These are phyloP conservation scores for Urocolius indicus DNA, from an alignment of 2,113 vertebrate species.

Conservation along the genomic window DNA sequence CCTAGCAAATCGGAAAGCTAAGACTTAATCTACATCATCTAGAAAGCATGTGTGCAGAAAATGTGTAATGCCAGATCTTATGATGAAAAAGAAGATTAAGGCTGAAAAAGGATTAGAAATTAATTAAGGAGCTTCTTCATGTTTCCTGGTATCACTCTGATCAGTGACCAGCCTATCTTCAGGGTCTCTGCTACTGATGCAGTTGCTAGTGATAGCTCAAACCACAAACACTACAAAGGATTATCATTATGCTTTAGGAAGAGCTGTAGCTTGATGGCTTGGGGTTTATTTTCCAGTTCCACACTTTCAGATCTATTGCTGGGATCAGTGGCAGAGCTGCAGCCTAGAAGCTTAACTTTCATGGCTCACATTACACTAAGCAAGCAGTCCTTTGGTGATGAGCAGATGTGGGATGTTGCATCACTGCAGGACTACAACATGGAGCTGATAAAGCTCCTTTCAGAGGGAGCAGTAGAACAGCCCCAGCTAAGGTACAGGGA, in stretches of 20 bases:
- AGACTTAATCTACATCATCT: constrained; percentile 50
- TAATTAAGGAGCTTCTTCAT: constrained; percentile 68
- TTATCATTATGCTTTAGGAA: not conserved
- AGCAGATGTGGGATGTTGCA: rapidly evolving
- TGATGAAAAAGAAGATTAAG: constrained; percentile 63
- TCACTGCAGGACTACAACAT: not conserved
- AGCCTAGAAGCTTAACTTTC: not conserved
- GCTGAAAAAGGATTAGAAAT: constrained; percentile 72
- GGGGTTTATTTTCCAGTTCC: not conserved
- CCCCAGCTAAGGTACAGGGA: not conserved
- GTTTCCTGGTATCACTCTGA: constrained; percentile 58
- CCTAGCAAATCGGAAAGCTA: constrained; percentile 21
- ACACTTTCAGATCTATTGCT: not conserved
- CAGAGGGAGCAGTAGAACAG: not conserved
- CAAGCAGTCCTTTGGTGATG: not conserved
- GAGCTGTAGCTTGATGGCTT: not conserved
- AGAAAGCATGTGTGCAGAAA: constrained; percentile 59
- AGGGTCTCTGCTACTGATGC: not conserved
- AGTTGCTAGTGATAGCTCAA: constrained; percentile 11
- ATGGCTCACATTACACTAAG: rapidly evolving
- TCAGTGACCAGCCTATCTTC: constrained; percentile 53
- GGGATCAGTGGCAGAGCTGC: not conserved
- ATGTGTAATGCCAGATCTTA: constrained; percentile 60
- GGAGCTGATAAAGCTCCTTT: not conserved
- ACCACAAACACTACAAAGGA: not conserved